These are phyloP conservation scores for Xanthorhoe designata DNA, from an alignment of 2,888 invertebrate genomes.

Conservation along the genomic window DNA sequence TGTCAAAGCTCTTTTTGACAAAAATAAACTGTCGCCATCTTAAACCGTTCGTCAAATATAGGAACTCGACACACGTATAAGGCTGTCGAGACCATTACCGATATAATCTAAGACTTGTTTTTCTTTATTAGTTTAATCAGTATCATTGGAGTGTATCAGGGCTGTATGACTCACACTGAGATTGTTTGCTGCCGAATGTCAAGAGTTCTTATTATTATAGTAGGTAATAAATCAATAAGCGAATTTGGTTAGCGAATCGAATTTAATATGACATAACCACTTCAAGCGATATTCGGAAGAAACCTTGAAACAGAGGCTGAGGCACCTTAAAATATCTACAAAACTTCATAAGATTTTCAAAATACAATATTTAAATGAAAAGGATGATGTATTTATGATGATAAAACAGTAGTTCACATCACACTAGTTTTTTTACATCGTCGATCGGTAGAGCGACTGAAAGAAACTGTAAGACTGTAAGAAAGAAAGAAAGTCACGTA, in stretches of 20 bases:
- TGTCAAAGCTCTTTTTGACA: neutral
- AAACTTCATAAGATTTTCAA: conserved; percentile 2
- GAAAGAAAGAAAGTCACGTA: conserved; percentile 21
- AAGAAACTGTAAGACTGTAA: too few relatives aligned
- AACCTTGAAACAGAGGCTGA: neutral
- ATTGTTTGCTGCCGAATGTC: conserved; percentile 16
- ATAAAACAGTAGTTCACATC: too few relatives aligned
- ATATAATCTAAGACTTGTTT: conserved; percentile 43
- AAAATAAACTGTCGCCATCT: neutral
- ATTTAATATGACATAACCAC: neutral
- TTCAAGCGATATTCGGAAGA: neutral
- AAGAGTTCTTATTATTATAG: conserved; percentile 15
- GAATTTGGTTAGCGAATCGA: neutral
- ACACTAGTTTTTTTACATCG: too few relatives aligned
- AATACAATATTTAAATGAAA: too few relatives aligned
- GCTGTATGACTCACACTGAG: conserved; percentile 35
- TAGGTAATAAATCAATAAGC: conserved; percentile 1
- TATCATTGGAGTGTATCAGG: conserved; percentile 40
- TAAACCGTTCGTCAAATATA: neutral
- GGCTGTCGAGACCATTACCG: conserved; percentile 37
- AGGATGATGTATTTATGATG: too few relatives aligned
- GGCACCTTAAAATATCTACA: neutral
- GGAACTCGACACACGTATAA: conserved; percentile 15
- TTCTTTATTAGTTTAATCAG: conserved; percentile 42
- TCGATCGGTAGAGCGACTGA: too few relatives aligned